Percentiles rank a stretch among this genome's conserved stretches.
Conservation (phyloP, 1,140 invertebrate genomes). For the Portunus trituberculatus region DNA sequence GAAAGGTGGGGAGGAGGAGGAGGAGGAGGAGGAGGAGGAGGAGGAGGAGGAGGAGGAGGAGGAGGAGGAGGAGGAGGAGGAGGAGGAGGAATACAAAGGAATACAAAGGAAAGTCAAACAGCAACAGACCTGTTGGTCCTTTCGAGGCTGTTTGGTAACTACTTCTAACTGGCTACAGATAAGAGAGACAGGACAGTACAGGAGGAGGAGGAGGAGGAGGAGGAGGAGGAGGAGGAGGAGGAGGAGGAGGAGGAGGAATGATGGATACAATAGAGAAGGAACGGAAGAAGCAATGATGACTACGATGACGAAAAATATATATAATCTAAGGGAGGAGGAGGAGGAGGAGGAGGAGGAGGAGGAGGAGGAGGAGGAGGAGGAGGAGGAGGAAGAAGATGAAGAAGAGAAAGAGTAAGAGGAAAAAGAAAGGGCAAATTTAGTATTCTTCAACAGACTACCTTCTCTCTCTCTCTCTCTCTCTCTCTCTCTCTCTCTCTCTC, state of each 20-base stretch:
- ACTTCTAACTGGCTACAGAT: too few relatives aligned
- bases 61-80: background rate
- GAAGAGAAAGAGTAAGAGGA: background rate
- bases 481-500: conserved; percentile 34
- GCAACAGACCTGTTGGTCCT: too few relatives aligned
- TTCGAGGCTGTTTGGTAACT: too few relatives aligned
- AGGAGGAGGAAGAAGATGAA: background rate
- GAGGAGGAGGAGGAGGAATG: background rate
- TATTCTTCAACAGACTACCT: background rate
- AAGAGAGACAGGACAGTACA: too few relatives aligned
- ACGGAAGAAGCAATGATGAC: background rate
- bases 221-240: background rate
- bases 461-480: conserved; percentile 40
- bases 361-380: background rate
- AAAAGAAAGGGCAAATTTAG: background rate
- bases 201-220: background rate
- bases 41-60: background rate
- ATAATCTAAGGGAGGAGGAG: background rate
- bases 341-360: background rate
- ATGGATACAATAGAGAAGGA: background rate
- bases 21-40: background rate
- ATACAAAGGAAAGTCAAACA: too few relatives aligned
- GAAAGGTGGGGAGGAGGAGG: background rate
- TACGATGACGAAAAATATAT: background rate
- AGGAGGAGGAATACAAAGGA: background rate